phyloP scores from a whole-genome alignment of 1,140 invertebrate genomes.

The Carposina sasakii region DNA sequence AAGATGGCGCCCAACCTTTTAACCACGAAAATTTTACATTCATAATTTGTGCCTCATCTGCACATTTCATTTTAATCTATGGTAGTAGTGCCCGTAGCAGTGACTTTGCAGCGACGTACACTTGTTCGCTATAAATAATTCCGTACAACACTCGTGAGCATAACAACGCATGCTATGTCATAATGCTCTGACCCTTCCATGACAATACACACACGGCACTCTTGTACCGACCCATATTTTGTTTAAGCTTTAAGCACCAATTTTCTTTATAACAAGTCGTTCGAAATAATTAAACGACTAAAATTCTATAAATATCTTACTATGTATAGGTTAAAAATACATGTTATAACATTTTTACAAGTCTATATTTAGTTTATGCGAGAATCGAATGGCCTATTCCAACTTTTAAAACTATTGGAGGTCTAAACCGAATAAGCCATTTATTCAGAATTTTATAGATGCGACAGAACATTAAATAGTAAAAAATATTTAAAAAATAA shows the following conservation, averaged over 20 bases:
- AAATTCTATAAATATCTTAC: constrained; percentile 73
- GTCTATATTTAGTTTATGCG: constrained; percentile 59
- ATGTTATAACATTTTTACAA: constrained; percentile 72
- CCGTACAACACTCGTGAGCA: constrained; percentile 39
- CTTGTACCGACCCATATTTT: constrained; percentile 49
- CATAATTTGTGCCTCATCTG: background rate
- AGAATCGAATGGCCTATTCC: constrained; percentile 45
- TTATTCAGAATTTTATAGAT: background rate
- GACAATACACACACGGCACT: constrained; percentile 63
- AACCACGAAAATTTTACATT: no score
- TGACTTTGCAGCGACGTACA: constrained; percentile 19
- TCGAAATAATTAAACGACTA: constrained; percentile 73
- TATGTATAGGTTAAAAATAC: constrained; percentile 73
- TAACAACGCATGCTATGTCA: constrained; percentile 71
- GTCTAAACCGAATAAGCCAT: constrained; percentile 32
- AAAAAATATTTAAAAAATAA: constrained; percentile 31
- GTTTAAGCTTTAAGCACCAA: constrained; percentile 72
- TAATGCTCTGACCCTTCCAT: constrained; percentile 58
- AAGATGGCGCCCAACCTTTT: no score
- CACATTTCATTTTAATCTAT: background rate
- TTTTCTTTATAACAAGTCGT: constrained; percentile 73
- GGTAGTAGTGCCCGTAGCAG: background rate
- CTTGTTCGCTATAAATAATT: constrained; percentile 36
- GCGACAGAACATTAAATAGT: background rate
- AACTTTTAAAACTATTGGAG: constrained; percentile 30